A percentile compares a stretch with the other conserved stretches of the same genome.
Conservation (phyloP, 1,140 invertebrate genomes). For the Pemphigus obesinymphae region DNA sequence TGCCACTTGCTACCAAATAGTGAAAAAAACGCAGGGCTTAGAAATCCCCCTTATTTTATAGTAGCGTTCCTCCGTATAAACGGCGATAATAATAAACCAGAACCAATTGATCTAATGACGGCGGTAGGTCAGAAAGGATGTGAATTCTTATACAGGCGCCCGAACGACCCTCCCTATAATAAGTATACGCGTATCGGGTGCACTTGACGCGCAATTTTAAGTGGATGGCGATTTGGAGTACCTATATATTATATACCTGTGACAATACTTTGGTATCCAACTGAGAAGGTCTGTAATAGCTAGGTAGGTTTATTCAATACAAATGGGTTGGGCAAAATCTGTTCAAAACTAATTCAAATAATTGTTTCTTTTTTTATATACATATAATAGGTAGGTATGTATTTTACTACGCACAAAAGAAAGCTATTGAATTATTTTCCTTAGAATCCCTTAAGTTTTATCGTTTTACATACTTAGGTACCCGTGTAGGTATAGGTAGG, state of each 20-base stretch:
- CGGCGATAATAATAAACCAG: constrained; percentile 29
- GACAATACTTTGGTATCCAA: background rate
- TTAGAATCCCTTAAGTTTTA: background rate
- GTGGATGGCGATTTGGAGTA: constrained; percentile 6
- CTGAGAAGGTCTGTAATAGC: background rate
- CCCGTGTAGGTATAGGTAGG: no score
- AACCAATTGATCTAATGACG: constrained; percentile 12
- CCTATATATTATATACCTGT: background rate
- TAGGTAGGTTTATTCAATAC: no score
- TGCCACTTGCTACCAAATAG: background rate
- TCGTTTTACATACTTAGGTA: no score
- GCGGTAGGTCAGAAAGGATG: constrained; percentile 23
- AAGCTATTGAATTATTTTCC: background rate
- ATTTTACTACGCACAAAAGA: background rate
- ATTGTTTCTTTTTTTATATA: background rate
- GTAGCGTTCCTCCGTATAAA: constrained; percentile 9
- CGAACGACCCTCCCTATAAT: background rate
- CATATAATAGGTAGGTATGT: background rate
- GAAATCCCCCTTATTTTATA: background rate
- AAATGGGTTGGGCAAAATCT: background rate
- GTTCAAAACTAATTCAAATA: background rate
- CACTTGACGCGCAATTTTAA: constrained; percentile 11
- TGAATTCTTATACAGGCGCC: constrained; percentile 16
- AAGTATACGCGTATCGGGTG: background rate
- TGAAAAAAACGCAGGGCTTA: background rate